phyloP scores from a whole-genome alignment of 2,113 vertebrate genomes.

The Lontra canadensis region DNA sequence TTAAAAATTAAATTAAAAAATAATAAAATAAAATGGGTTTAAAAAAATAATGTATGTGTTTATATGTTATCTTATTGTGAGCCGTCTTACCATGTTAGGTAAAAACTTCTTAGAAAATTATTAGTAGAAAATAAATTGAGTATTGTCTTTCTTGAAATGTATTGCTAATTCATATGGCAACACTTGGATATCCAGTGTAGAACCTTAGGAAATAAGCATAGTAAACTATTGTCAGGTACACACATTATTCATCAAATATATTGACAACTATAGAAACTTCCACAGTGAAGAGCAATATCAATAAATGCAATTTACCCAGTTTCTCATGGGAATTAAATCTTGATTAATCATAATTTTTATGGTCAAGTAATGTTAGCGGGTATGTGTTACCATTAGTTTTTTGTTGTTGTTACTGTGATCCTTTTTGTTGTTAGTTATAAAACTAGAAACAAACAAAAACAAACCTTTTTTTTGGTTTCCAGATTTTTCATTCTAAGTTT shows the following conservation, averaged over 20 bases:
- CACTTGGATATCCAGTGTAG: background rate
- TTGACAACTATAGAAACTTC: background rate
- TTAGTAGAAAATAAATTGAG: background rate
- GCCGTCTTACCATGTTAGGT: background rate
- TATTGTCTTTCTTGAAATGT: background rate
- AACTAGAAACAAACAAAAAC: background rate
- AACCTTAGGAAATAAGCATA: background rate
- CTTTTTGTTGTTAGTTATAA: background rate
- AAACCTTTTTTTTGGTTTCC: background rate
- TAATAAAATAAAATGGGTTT: too few species aligned
- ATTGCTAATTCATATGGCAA: background rate
- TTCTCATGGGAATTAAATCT: background rate
- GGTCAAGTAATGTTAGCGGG: background rate
- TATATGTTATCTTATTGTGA: slow-evolving; percentile 2
- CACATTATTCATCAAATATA: background rate
- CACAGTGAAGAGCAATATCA: background rate
- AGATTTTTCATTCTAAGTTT: background rate
- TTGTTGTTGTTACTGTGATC: background rate
- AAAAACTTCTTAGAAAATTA: background rate
- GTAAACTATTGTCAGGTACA: background rate
- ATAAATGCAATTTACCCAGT: background rate
- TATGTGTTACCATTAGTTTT: background rate
- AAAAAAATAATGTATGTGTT: background rate
- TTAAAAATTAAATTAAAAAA: too few species aligned
- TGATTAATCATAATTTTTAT: slow-evolving; percentile 35